phyloP scores from a whole-genome alignment of 2,888 invertebrate species.

The Conus canariensis region DNA sequence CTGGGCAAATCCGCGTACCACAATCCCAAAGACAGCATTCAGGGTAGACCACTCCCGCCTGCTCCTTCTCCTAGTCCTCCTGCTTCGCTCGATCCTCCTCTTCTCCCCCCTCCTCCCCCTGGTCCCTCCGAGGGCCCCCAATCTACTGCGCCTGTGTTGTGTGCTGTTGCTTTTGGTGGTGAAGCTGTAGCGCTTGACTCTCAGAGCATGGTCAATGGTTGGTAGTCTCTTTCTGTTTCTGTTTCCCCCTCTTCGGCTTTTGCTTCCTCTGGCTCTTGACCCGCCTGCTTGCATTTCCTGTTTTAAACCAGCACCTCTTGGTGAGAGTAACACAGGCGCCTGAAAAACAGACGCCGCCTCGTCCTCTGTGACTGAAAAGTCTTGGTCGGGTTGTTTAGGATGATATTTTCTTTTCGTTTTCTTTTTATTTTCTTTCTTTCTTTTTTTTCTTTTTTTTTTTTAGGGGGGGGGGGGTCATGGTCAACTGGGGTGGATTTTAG shows the following conservation, averaged over 20 bases:
- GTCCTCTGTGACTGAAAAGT: neutral
- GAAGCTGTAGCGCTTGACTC: conserved; percentile 13
- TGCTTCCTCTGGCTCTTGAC: too few relatives aligned
- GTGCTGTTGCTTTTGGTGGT: conserved; percentile 14
- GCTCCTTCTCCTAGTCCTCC: conserved; percentile 19
- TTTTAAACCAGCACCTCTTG: neutral
- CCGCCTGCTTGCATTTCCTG: neutral
- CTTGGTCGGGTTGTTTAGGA: neutral
- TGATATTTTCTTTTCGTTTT: neutral
- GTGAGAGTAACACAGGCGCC: too few relatives aligned
- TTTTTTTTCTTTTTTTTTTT: neutral
- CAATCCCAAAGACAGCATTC: conserved; percentile 72
- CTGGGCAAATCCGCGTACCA: conserved; percentile 61
- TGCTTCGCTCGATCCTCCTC: neutral
- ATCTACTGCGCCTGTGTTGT: neutral
- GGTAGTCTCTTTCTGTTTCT: conserved; percentile 22
- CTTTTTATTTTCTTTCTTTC: neutral
- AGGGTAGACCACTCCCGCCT: conserved; percentile 66
- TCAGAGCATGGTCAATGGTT: conserved; percentile 20
- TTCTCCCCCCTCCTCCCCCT: conserved; percentile 3
- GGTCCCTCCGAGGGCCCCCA: neutral
- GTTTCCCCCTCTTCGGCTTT: conserved; percentile 20
- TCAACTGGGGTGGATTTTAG: too few relatives aligned
- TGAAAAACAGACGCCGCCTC: neutral
- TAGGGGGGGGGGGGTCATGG: neutral